phyloP scores from a whole-genome alignment of 2,113 vertebrate genomes.

The Epinephelus lanceolatus region DNA sequence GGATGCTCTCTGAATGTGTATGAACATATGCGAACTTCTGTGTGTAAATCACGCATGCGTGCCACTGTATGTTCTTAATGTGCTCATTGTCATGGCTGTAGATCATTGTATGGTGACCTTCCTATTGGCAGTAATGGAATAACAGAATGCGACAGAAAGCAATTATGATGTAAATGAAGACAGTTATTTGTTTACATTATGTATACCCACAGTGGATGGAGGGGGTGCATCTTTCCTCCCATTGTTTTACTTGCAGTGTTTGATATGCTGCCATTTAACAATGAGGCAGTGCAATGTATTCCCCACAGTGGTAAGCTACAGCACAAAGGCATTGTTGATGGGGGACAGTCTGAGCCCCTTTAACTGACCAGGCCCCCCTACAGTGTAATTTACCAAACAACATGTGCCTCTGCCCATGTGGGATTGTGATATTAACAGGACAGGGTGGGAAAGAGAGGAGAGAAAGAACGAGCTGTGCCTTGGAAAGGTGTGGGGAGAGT shows the following conservation, averaged over 20 bases:
- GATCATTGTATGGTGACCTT: constrained; percentile 67
- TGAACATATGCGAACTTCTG: not conserved
- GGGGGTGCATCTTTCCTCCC: constrained; percentile 30
- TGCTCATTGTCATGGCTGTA: constrained; percentile 21
- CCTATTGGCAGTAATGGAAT: constrained; percentile 61
- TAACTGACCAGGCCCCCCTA: constrained; percentile 42
- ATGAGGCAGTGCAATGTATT: constrained; percentile 52
- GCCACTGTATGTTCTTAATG: not conserved
- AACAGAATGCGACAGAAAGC: constrained; percentile 41
- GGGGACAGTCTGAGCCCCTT: constrained; percentile 46
- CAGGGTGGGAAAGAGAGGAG: not conserved
- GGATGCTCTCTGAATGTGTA: not conserved
- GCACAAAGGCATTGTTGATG: constrained; percentile 46
- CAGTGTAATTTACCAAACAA: constrained; percentile 62
- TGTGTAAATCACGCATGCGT: not conserved
- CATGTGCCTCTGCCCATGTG: constrained; percentile 48
- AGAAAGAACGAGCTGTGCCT: constrained; percentile 21
- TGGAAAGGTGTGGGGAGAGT: constrained; percentile 47
- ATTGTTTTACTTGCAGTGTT: constrained; percentile 61
- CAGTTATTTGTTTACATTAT: constrained; percentile 66
- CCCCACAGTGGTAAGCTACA: constrained; percentile 41
- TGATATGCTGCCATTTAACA: constrained; percentile 71
- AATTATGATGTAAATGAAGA: constrained; percentile 77
- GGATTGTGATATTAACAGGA: constrained; percentile 50
- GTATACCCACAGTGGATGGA: constrained; percentile 42